These are phyloP conservation scores for Rhopalosiphum padi DNA, from an alignment of 1,140 invertebrate species.

Conservation along the genomic window DNA sequence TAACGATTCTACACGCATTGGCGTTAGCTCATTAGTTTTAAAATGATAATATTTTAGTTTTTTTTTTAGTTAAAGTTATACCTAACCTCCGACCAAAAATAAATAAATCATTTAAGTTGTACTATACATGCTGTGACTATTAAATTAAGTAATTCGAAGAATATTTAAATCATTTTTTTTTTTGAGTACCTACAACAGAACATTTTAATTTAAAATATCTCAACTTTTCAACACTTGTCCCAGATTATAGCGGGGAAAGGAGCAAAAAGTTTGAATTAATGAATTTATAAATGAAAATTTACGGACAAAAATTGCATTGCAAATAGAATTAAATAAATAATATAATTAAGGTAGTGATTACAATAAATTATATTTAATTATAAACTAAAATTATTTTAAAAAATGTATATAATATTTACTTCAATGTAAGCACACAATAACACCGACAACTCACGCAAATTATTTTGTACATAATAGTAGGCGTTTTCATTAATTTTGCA, in stretches of 20 bases:
- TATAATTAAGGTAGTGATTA: background rate
- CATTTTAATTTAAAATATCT: background rate
- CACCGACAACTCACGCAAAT: too few relatives aligned
- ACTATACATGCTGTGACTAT: background rate
- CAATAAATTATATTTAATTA: background rate
- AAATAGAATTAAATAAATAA: background rate
- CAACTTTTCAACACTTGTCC: background rate
- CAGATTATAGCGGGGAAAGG: background rate
- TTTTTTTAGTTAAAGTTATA: background rate
- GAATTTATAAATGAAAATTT: constrained; percentile 8
- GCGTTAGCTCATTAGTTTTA: background rate
- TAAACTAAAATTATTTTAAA: background rate
- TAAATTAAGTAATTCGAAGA: background rate
- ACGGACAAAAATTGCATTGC: background rate
- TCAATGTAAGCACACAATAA: background rate
- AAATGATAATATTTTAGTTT: background rate
- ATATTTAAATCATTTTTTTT: background rate
- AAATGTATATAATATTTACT: background rate
- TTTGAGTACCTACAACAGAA: background rate
- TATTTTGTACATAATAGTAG: background rate
- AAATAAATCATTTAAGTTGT: background rate
- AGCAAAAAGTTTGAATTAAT: background rate
- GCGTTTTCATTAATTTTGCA: background rate
- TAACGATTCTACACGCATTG: background rate
- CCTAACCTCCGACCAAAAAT: background rate